Conservation (phyloP, 2,888 invertebrate species). For the Muscina levida region DNA sequence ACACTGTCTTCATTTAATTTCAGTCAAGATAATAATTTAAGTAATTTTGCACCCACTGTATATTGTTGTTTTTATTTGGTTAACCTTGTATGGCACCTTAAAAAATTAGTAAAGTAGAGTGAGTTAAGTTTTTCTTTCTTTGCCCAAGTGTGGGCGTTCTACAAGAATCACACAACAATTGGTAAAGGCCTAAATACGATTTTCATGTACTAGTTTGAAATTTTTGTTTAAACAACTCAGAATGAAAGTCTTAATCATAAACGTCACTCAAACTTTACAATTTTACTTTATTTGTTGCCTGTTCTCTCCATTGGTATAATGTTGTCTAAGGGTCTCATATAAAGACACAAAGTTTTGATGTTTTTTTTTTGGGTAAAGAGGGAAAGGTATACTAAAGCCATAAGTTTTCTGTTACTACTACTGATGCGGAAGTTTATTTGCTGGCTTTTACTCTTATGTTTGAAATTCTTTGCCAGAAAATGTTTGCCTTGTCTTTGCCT, state of each 20-base stretch:
- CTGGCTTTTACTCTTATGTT: not conserved
- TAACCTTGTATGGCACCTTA: too few species aligned
- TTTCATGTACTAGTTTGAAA: too few species aligned
- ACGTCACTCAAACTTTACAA: constrained; percentile 54
- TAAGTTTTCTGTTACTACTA: not conserved
- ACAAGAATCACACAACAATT: too few species aligned
- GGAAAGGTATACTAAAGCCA: constrained; percentile 40
- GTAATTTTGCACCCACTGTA: too few species aligned
- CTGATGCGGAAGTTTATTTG: not conserved
- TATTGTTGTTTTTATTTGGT: too few species aligned
- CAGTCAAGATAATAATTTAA: too few species aligned
- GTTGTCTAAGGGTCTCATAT: constrained; percentile 2
- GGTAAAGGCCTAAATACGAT: not conserved
- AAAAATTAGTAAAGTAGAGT: too few species aligned
- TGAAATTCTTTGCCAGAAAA: too few species aligned
- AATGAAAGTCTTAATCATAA: constrained; percentile 50
- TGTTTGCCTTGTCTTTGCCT: too few species aligned
- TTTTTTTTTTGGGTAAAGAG: not conserved
- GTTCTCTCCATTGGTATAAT: not conserved
- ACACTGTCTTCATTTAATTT: too few species aligned
- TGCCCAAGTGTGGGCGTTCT: too few species aligned
- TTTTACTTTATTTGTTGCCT: constrained; percentile 19
- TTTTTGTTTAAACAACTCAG: constrained; percentile 13
- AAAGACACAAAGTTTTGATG: constrained; percentile 2
- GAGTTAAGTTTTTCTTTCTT: too few species aligned